A percentile compares a stretch with the other conserved stretches of the same genome.
phyloP scores from a whole-genome alignment of 2,888 invertebrate genomes.

The Chydorus sphaericus region DNA sequence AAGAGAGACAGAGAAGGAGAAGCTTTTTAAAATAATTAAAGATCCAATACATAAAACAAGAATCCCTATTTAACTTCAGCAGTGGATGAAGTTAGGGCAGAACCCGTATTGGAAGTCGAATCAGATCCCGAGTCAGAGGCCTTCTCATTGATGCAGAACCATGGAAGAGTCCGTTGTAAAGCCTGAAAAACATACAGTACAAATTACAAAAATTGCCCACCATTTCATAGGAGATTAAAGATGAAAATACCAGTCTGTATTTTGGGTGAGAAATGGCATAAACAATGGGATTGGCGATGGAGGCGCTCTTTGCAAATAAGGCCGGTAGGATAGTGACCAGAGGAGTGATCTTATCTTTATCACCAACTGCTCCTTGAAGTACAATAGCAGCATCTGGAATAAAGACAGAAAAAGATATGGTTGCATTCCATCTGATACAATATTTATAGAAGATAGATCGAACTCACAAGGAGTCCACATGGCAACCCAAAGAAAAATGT shows the following conservation, averaged over 20 bases:
- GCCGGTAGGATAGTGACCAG: conserved; percentile 27
- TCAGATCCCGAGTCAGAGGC: neutral
- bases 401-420: no score
- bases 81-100: conserved; percentile 16
- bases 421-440: no score
- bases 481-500: conserved; percentile 29
- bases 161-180: conserved; percentile 8
- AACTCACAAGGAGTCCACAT: conserved; percentile 30
- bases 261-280: conserved; percentile 21
- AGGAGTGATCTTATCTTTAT: conserved; percentile 23
- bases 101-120: conserved; percentile 8
- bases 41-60: no score
- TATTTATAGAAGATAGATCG: no score
- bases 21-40: no score
- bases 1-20: no score
- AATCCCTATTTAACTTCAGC: no score
- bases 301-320: conserved; percentile 33
- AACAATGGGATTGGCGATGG: conserved; percentile 28
- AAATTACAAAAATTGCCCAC: neutral
- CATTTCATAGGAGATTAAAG: neutral
- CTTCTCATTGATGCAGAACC: conserved; percentile 15
- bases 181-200: neutral
- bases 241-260: conserved; percentile 9
- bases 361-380: conserved; percentile 22
- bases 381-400: conserved; percentile 22